phyloP scores from a whole-genome alignment of 35 echinoderm and acorn worm genomes.

The Holothuria glaberrima region DNA sequence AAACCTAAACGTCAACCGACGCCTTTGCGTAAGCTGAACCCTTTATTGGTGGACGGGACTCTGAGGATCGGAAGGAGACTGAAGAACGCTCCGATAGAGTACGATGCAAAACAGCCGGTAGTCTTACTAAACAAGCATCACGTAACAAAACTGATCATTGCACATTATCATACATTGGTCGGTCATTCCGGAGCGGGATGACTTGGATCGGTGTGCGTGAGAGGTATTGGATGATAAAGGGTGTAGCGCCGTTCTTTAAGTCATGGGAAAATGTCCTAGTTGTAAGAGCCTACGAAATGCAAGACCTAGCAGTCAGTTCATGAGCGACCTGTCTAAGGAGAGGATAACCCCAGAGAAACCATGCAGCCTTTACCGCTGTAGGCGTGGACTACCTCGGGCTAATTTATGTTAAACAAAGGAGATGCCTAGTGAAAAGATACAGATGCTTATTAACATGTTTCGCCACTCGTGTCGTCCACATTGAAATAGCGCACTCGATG shows the following conservation, averaged over 20 bases:
- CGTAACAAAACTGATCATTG: neutral
- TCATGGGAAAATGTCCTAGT: neutral
- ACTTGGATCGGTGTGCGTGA: neutral
- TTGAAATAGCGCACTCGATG: too few species aligned
- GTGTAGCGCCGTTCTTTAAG: neutral
- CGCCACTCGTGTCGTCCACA: too few species aligned
- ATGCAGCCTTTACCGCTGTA: neutral
- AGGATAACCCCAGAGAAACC: neutral
- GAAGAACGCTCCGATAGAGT: neutral
- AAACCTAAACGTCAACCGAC: neutral
- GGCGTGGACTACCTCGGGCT: too few species aligned
- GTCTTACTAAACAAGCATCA: too few species aligned
- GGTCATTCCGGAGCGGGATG: conserved; percentile 7
- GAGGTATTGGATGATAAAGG: neutral
- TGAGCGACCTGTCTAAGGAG: neutral
- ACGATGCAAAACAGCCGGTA: neutral
- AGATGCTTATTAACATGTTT: too few species aligned
- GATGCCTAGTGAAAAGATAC: too few species aligned
- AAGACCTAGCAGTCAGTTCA: neutral
- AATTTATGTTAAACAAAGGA: too few species aligned
- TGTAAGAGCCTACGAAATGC: conserved; percentile 25
- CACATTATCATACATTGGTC: neutral
- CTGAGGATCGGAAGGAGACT: neutral
- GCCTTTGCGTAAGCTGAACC: neutral
- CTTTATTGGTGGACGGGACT: neutral